These are phyloP conservation scores for Eulemur coronatus DNA, from an alignment of 2,797 vertebrate genomes.

Conservation along the genomic window DNA sequence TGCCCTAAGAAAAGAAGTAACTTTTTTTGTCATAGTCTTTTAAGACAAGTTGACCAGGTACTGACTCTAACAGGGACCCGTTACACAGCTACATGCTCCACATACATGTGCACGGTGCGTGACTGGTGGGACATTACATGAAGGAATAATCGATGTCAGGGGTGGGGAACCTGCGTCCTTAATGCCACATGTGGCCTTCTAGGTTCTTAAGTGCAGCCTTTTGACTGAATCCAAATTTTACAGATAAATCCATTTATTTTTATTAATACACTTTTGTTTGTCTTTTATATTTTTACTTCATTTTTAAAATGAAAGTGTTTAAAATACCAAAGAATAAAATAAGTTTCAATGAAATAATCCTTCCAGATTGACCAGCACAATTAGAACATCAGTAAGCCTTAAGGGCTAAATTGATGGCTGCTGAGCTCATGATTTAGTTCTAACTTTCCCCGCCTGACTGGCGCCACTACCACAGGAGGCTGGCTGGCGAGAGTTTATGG, in stretches of 20 bases:
- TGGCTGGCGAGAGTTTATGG: too few species aligned
- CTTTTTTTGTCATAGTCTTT: background rate
- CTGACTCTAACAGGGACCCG: background rate
- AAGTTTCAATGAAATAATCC: background rate
- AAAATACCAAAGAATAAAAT: background rate
- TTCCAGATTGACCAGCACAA: background rate
- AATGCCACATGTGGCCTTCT: background rate
- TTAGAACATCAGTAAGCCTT: background rate
- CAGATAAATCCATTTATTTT: background rate
- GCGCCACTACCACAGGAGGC: too few species aligned
- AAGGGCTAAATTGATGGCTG: too few species aligned
- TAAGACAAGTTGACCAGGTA: background rate
- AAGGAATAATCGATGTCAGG: background rate
- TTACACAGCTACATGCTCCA: background rate
- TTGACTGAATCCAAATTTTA: background rate
- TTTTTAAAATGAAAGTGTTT: background rate
- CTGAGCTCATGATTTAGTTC: too few species aligned
- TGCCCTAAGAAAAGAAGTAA: background rate
- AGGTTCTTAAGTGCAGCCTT: background rate
- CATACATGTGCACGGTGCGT: too few species aligned
- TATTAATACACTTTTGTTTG: background rate
- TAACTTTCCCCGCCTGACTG: too few species aligned
- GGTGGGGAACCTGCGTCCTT: background rate
- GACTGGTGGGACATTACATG: background rate
- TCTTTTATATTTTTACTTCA: background rate